These are phyloP conservation scores for Stercorarius parasiticus DNA, from an alignment of 2,113 vertebrate species.

Conservation along the genomic window DNA sequence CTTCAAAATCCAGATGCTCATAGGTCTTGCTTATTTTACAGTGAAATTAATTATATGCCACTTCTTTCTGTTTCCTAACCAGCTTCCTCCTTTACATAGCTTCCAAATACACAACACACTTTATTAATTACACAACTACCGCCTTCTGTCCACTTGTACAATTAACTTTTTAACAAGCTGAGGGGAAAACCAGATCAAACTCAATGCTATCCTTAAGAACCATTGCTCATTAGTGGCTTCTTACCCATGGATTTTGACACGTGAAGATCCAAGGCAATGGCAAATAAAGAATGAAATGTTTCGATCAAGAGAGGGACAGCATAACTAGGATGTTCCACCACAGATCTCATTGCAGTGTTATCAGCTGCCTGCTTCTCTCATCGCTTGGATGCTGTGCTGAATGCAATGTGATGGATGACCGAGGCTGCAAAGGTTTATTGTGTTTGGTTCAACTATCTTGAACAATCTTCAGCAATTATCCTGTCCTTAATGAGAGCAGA, in stretches of 20 bases:
- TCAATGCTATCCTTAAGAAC: background rate
- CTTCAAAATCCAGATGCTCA: slow-evolving; percentile 19
- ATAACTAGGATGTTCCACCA: background rate
- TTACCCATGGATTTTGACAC: background rate
- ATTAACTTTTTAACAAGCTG: background rate
- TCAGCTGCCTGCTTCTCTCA: background rate
- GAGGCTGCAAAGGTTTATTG: background rate
- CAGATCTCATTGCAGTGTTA: background rate
- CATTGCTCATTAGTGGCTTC: background rate
- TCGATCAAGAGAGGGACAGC: background rate
- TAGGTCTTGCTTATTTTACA: background rate
- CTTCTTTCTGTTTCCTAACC: slow-evolving; percentile 20
- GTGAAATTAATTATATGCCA: slow-evolving; percentile 7
- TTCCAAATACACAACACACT: background rate
- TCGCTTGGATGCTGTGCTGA: background rate
- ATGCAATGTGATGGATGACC: background rate
- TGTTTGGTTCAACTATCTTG: background rate
- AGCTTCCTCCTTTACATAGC: background rate
- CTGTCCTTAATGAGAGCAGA: background rate
- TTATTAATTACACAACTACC: background rate
- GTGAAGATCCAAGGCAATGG: background rate
- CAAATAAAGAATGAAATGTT: background rate
- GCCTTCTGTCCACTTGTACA: background rate
- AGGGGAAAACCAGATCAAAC: background rate
- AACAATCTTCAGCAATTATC: background rate